Evolutionary conservation across 2,113 vertebrate genomes (phyloP), one percentile per base, ranked within the genome.

Genomic region (Sialia sialis): DNA sequence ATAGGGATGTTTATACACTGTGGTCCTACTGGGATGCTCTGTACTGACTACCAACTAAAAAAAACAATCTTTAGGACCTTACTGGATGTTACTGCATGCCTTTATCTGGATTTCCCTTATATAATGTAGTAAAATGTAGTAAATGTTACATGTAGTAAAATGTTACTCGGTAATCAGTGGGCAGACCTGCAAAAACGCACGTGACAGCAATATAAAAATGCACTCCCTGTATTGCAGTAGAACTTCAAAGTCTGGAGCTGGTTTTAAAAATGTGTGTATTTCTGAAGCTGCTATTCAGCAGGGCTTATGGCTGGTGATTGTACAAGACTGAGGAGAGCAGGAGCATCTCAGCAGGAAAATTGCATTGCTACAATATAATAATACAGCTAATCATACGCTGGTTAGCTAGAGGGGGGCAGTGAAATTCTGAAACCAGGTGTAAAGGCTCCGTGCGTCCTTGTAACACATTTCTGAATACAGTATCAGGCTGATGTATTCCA

Each of bases 361-460:
- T 64, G 36, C n/a, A 1, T n/a, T 69, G 30, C 69, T 78, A 10
- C 3, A 7, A 9, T 27, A 43, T 43, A 73, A 44, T 29, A 44
- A 59, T 3, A 5, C 9, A 48, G 12, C 8, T 64, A 60, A 41
- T 34, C 0, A 2, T 21, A 32, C 10, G 38, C 1, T 10, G 60
- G 9, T 29, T 55, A 84, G 49, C 15, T 23, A 23, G 16, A 59
- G 39, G 6, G 2, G 7, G 29, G 15, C 26, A 36, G 23, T 9
- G 11, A 46, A 60, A 16, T 39, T 74, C 30, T 26, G n/a, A 84
- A 84, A n/a, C 16, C 15, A 19, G 11, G 26, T 26, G 14, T 46
- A 26, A 38, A 44, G 9, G 25, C 16, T 64, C n/a, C 5, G 55
- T 60, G 46, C 2, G 15, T 30, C 21, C 18, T 21, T 62, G 36